Conservation (phyloP, 1,140 invertebrate genomes). For the Diprion similis region DNA sequence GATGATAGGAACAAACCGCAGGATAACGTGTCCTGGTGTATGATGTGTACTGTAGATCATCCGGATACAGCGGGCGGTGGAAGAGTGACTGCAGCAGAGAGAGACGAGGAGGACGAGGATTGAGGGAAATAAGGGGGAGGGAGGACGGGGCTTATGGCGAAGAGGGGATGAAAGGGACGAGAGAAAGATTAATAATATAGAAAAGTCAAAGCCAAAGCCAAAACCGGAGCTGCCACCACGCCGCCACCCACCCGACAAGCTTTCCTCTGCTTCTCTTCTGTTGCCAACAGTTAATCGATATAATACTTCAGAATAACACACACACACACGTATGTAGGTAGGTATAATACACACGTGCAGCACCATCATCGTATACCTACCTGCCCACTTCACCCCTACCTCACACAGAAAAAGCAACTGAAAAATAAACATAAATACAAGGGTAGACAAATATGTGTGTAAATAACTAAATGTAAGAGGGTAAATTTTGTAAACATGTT, state of each 20-base stretch:
- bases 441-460: too few species aligned
- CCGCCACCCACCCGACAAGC: conserved; percentile 35
- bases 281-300: conserved; percentile 63
- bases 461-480: too few species aligned
- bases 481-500: too few species aligned
- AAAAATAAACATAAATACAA: not conserved
- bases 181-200: conserved; percentile 62
- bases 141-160: conserved; percentile 22
- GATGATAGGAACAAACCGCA: too few species aligned
- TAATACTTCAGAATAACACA: conserved; percentile 58
- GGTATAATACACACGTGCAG: conserved; percentile 1
- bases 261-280: conserved; percentile 55
- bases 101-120: conserved; percentile 23
- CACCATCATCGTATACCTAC: not conserved
- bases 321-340: conserved; percentile 27
- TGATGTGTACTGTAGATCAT: too few species aligned
- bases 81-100: conserved; percentile 16
- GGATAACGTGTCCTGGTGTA: too few species aligned
- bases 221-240: not conserved
- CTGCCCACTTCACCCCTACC: conserved; percentile 1
- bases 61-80: conserved; percentile 1
- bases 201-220: conserved; percentile 54
- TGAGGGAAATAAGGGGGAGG: conserved; percentile 14
- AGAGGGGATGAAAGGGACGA: conserved; percentile 27
- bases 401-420: not conserved